Base-by-base conservation (phyloP, 2,113 vertebrate genomes). In the Cyprinodon variegatus region DNA sequence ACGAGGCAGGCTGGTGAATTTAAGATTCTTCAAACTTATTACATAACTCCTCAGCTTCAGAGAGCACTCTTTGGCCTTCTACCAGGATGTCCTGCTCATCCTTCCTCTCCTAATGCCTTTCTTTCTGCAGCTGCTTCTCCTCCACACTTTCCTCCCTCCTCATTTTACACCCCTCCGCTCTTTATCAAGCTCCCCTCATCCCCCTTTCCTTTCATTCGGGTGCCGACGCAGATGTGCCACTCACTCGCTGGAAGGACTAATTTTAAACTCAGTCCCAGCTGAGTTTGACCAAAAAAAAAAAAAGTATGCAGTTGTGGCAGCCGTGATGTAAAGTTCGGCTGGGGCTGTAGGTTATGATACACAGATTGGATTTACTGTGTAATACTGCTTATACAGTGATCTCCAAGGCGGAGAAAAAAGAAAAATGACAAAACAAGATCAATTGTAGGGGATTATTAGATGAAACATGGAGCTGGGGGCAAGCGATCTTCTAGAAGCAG, bases 11-110 rank as follows among this genome's bases (percentile, higher is more conserved):
- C 72, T 79, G 45, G 74, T 72, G 67, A 71, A 29, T 65, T 73
- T n/a, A 78, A 79, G 82, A 86, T 61, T 60, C 78, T 85, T 73
- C 80, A 22, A 86, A 89, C 85, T 68, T 43, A 78, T 91, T 93
- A 86, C 85, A 76, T 92, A 92, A 92, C 70, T 41, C 80, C 82
- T 86, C 86, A 92, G 92, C 89, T 90, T 85, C 85, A 83, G 83
- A 85, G 83, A 88, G 77, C 72, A 81, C 74, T 74, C 77, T 82
- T 79, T 72, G 50, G 84, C 79, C 60, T 86, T 87, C 79, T 75
- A 79, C 80, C 48, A 76, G 89, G 78, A 82, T 83, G 90, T 90
- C 86, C 88, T 83, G 78, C 75, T 78, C 72, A 74, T 50, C 72
- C 74, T 61, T 82, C 75, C 38, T 2, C 72, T 38, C 72, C 40